Evolutionary conservation across 2,888 invertebrate genomes (phyloP).

Genomic region (Seladonia tumulorum): DNA sequence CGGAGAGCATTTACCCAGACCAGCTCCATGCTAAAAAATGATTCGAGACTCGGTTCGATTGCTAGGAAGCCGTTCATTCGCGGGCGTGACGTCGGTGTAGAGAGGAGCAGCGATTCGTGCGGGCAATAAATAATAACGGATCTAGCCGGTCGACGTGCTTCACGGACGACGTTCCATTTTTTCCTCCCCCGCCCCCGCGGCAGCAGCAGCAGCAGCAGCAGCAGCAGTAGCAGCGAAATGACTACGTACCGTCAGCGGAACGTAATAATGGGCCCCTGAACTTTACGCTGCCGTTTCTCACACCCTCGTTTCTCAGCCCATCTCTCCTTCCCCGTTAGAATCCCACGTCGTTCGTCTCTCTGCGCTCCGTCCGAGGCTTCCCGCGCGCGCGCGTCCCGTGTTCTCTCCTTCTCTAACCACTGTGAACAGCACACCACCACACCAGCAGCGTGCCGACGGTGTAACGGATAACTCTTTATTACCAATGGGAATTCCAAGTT

Average conservation of each 20-base stretch:
- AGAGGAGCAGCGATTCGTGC: slow-evolving; percentile 44
- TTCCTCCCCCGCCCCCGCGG: slow-evolving; percentile 6
- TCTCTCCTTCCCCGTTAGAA: slow-evolving; percentile 25
- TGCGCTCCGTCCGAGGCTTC: slow-evolving; percentile 16
- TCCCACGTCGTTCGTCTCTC: slow-evolving; percentile 34
- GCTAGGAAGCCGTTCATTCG: slow-evolving; percentile 32
- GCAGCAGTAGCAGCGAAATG: slow-evolving; percentile 30
- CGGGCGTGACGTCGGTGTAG: slow-evolving; percentile 41
- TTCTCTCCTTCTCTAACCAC: slow-evolving; percentile 29
- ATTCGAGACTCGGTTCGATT: background rate
- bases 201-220: background rate
- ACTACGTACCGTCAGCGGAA: slow-evolving; percentile 60
- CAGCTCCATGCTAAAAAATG: background rate
- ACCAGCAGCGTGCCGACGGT: slow-evolving; percentile 31
- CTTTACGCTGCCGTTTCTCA: slow-evolving; percentile 61
- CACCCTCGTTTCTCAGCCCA: slow-evolving; percentile 39
- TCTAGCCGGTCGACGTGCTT: slow-evolving; percentile 49
- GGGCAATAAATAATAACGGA: slow-evolving; percentile 65
- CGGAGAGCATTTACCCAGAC: background rate
- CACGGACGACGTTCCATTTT: slow-evolving; percentile 50
- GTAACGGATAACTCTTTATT: slow-evolving; percentile 74
- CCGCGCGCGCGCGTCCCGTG: no score
- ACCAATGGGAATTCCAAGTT: slow-evolving; percentile 76
- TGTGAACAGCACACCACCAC: background rate
- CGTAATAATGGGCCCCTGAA: slow-evolving; percentile 67